Percentiles rank a stretch among this genome's conserved stretches.
Conservation (phyloP, 2,888 invertebrate species). For the Argyra leucocephala region DNA sequence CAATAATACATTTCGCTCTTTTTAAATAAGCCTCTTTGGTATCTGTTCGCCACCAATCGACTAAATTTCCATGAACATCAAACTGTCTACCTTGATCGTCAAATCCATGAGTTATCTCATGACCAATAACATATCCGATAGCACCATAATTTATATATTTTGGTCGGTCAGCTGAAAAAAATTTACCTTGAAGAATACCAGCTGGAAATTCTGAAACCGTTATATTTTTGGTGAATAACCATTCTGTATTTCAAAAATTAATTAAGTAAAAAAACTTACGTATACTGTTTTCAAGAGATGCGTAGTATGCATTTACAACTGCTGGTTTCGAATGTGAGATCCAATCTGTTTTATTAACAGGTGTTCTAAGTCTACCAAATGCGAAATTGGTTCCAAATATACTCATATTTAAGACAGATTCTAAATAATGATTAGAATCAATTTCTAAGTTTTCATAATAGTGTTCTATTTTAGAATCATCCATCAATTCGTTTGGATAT, state of each 20-base stretch:
- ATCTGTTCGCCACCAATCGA: conserved; percentile 84
- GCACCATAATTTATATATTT: conserved; percentile 88
- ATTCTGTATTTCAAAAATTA: background rate
- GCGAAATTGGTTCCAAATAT: conserved; percentile 71
- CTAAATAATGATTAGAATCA: conserved; percentile 59
- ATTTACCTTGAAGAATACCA: conserved; percentile 83
- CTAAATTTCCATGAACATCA: conserved; percentile 80
- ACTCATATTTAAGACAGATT: conserved; percentile 66
- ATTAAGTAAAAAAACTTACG: conserved; percentile 51
- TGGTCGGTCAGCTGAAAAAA: conserved; percentile 80
- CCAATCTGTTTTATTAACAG: conserved; percentile 80
- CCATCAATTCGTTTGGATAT: conserved; percentile 81
- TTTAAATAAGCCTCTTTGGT: conserved; percentile 76
- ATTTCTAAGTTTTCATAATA: conserved; percentile 71
- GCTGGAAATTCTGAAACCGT: conserved; percentile 73
- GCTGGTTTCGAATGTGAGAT: conserved; percentile 74
- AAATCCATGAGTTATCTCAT: conserved; percentile 86
- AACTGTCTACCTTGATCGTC: conserved; percentile 86
- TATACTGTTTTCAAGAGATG: conserved; percentile 76
- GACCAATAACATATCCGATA: conserved; percentile 84
- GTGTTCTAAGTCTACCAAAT: conserved; percentile 64
- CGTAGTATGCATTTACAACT: conserved; percentile 78
- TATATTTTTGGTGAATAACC: background rate
- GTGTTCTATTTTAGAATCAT: conserved; percentile 66
- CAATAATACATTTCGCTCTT: conserved; percentile 81